A percentile compares a stretch with the other conserved stretches of the same genome.
These are phyloP conservation scores for Ornithoptera alexandrae DNA, from an alignment of 2,888 invertebrate species.

Conservation along the genomic window DNA sequence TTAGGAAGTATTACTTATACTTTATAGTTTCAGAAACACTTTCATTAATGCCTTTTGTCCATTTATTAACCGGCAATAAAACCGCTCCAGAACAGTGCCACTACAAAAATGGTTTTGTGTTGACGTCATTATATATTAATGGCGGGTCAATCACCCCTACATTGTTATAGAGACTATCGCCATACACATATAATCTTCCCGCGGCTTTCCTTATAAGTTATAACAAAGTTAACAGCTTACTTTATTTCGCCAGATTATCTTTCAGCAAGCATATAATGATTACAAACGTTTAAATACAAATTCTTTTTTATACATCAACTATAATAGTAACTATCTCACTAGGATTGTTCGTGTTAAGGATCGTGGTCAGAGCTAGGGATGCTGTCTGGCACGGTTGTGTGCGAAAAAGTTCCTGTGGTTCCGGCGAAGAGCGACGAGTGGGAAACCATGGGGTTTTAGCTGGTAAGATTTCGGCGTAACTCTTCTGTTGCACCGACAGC, in stretches of 20 bases:
- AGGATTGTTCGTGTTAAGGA: too few species aligned
- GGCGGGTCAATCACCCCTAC: conserved; percentile 5
- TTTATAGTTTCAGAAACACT: conserved; percentile 10
- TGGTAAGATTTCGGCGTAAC: too few species aligned
- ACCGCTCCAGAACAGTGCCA: conserved; percentile 2
- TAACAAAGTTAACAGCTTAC: neutral
- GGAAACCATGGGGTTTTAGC: too few species aligned
- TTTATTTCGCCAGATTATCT: too few species aligned
- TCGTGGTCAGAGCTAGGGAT: too few species aligned
- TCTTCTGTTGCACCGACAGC: too few species aligned
- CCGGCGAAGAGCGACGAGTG: too few species aligned
- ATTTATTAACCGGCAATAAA: conserved; percentile 8
- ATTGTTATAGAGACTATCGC: neutral
- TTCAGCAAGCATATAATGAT: too few species aligned
- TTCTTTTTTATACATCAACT: neutral
- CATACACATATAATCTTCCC: too few species aligned
- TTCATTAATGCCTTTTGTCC: conserved; percentile 6
- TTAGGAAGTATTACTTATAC: conserved; percentile 5
- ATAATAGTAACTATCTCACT: too few species aligned
- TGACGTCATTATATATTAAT: conserved; percentile 16
- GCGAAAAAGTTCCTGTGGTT: too few species aligned
- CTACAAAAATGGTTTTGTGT: conserved; percentile 6
- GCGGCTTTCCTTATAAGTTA: neutral
- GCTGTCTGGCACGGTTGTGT: too few species aligned
- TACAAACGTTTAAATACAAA: neutral